Conservation (phyloP, 2,888 invertebrate species). For the Mythimna ferrago region DNA sequence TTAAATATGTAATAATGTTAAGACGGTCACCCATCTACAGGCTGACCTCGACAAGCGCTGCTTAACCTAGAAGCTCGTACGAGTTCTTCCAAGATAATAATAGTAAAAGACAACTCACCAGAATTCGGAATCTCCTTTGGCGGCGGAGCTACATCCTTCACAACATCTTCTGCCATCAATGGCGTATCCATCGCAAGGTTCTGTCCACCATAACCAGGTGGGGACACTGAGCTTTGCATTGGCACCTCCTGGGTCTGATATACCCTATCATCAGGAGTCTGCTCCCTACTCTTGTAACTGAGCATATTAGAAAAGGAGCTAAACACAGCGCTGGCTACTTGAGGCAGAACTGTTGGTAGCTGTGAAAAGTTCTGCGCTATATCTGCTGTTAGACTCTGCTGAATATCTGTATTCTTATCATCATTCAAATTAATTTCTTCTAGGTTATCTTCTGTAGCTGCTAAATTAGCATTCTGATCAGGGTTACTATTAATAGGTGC, state of each 20-base stretch:
- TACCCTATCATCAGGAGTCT: constrained; percentile 76
- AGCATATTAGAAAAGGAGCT: constrained; percentile 91
- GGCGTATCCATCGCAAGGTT: constrained; percentile 52
- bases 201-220: constrained; percentile 36
- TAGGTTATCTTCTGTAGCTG: constrained; percentile 81
- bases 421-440: constrained; percentile 86
- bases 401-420: constrained; percentile 71
- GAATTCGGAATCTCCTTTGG: constrained; percentile 79
- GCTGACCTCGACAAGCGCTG: too few species aligned
- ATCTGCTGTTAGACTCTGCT: constrained; percentile 85
- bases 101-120: constrained; percentile 74
- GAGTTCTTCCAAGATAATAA: not conserved
- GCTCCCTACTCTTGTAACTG: constrained; percentile 81
- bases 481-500: constrained; percentile 84
- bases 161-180: constrained; percentile 71
- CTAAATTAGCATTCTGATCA: constrained; percentile 88
- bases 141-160: constrained; percentile 79
- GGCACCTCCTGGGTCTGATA: constrained; percentile 66
- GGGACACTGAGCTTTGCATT: constrained; percentile 34
- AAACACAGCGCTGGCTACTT: constrained; percentile 92
- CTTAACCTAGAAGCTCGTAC: too few species aligned
- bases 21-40: too few species aligned
- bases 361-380: constrained; percentile 91
- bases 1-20: too few species aligned
- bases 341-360: constrained; percentile 90